Conservation (phyloP, 2,797 vertebrate genomes). For the Rhynchonycteris naso region DNA sequence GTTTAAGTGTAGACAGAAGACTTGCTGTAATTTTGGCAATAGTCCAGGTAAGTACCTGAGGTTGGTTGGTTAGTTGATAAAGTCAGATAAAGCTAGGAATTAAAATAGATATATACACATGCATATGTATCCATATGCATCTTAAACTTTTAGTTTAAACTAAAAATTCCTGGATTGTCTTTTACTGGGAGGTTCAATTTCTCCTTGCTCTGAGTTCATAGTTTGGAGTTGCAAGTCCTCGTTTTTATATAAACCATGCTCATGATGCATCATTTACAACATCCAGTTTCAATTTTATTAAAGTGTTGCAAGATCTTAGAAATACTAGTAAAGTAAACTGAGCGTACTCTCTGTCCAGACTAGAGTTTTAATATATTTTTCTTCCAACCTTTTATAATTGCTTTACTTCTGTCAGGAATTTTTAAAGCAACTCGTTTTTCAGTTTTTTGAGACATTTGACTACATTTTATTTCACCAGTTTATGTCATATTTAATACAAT, state of each 20-base stretch:
- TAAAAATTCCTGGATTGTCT: not conserved
- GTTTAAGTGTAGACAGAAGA: not conserved
- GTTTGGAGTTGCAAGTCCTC: conserved; percentile 26
- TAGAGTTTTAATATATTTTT: conserved; percentile 36
- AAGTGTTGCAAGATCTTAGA: conserved; percentile 51
- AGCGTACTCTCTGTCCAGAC: conserved; percentile 24
- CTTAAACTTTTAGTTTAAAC: not conserved
- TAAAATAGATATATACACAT: not conserved
- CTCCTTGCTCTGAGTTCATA: conserved; percentile 32
- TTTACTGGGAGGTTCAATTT: not conserved
- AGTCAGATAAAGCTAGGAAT: not conserved
- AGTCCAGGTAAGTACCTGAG: not conserved
- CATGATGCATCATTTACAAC: conserved; percentile 26
- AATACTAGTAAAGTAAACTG: not conserved
- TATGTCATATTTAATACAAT: not conserved
- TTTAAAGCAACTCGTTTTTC: conserved; percentile 41
- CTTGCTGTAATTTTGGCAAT: not conserved
- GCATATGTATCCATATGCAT: not conserved
- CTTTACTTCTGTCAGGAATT: not conserved
- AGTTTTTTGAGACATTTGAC: not conserved
- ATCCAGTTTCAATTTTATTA: conserved; percentile 54
- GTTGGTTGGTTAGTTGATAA: not conserved
- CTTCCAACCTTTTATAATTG: not conserved
- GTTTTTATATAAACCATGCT: conserved; percentile 21
- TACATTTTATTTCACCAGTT: not conserved